Evolutionary conservation across 2,797 vertebrate species (phyloP).

Genomic region (Peromyscus aztecus): DNA sequence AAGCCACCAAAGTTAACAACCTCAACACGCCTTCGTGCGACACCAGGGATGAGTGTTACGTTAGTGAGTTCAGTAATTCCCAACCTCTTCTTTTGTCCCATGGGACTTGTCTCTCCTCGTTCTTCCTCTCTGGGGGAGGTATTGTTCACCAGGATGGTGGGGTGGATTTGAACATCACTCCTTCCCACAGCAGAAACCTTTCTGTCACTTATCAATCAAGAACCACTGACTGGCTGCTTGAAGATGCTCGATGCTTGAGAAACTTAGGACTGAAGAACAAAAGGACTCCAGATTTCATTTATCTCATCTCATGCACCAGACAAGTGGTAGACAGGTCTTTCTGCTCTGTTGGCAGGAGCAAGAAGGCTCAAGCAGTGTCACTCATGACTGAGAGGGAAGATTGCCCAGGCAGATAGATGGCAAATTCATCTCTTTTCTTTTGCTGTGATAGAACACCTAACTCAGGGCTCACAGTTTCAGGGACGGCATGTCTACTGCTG

Average conservation of each 20-base stretch:
- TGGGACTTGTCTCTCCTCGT: background rate
- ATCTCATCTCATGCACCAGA: fast-evolving
- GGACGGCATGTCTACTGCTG: background rate
- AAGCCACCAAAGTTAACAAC: background rate
- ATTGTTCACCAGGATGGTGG: fast-evolving
- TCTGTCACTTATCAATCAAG: background rate
- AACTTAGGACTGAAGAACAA: background rate
- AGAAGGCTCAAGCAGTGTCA: too few relatives aligned
- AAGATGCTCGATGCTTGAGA: background rate
- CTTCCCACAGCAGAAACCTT: background rate
- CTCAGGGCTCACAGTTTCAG: background rate
- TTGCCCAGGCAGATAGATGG: too few relatives aligned
- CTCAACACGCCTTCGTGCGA: background rate
- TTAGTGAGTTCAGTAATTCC: background rate
- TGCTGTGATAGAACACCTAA: background rate
- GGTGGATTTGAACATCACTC: fast-evolving
- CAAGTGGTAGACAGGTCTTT: background rate
- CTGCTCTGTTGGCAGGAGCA: background rate
- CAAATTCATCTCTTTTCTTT: background rate
- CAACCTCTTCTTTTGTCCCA: background rate
- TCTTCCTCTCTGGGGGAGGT: background rate
- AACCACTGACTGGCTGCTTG: background rate
- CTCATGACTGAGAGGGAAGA: too few relatives aligned
- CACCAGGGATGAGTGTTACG: background rate
- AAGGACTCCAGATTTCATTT: background rate